Evolutionary conservation across 1,140 invertebrate species (phyloP).

Genomic region (Neomicropteryx cornuta): DNA sequence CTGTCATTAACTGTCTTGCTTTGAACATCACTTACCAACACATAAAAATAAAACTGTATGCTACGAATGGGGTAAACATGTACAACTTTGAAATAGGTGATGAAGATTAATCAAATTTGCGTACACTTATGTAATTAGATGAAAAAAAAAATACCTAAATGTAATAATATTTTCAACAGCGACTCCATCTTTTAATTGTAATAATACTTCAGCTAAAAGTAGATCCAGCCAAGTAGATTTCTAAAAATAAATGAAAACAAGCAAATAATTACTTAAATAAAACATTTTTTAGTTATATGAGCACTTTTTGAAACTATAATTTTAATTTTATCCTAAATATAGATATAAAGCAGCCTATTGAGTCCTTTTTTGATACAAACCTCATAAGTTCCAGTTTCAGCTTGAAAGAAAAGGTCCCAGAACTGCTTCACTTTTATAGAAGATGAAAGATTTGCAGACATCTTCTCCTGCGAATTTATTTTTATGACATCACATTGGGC

Average conservation of each 20-base stretch:
- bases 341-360: conserved; percentile 8
- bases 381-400: conserved; percentile 47
- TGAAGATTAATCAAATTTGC: conserved; percentile 6
- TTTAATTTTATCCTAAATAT: conserved; percentile 6
- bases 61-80: conserved; percentile 6
- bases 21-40: conserved; percentile 2
- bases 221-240: conserved; percentile 54
- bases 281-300: conserved; percentile 1
- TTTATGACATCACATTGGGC: too few relatives aligned
- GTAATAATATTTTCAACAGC: conserved; percentile 45
- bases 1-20: conserved; percentile 1
- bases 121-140: conserved; percentile 1
- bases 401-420: conserved; percentile 48
- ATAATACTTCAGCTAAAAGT: conserved; percentile 51
- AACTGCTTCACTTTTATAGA: conserved; percentile 33
- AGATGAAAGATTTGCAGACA: too few relatives aligned
- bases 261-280: conserved; percentile 3
- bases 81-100: background rate
- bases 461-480: too few relatives aligned
- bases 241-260: conserved; percentile 33
- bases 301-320: conserved; percentile 5
- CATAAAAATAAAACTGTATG: conserved; percentile 2
- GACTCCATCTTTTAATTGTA: conserved; percentile 44
- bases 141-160: conserved; percentile 40
- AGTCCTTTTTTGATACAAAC: conserved; percentile 19